Evolutionary conservation across 2,888 invertebrate genomes (phyloP).

Genomic region (Tillus elongatus): DNA sequence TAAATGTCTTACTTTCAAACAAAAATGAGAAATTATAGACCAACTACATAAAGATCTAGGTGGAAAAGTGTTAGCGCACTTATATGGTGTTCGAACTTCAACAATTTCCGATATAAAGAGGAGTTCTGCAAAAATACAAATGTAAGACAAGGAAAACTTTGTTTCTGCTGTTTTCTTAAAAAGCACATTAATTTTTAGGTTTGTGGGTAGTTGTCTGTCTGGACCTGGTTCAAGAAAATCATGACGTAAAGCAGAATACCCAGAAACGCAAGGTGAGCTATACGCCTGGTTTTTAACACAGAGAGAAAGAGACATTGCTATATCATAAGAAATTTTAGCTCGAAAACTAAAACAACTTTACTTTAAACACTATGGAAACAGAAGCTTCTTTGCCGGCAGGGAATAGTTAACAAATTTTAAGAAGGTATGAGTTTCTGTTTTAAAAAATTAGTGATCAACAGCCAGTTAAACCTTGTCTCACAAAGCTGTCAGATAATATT

Average conservation of each 20-base stretch:
- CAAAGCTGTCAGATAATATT: no score
- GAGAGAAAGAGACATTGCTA: conserved; percentile 6
- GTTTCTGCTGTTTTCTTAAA: no score
- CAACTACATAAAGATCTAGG: no score
- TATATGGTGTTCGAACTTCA: no score
- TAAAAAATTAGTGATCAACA: conserved; percentile 4
- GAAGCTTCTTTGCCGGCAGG: conserved; percentile 5
- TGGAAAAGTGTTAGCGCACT: no score
- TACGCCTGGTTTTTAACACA: conserved; percentile 9
- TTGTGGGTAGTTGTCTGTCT: conserved; percentile 3
- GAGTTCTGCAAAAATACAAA: no score
- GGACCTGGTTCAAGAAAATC: conserved; percentile 8
- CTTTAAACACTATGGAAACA: neutral
- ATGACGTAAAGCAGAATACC: conserved; percentile 9
- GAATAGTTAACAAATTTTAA: conserved; percentile 6
- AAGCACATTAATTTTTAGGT: no score
- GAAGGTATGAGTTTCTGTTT: conserved; percentile 7
- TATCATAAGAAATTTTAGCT: conserved; percentile 8
- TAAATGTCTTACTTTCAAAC: no score
- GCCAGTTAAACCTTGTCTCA: no score
- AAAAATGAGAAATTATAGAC: no score
- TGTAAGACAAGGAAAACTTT: no score
- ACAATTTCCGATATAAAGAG: no score
- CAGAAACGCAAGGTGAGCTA: conserved; percentile 7
- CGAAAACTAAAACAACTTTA: conserved; percentile 2